A percentile compares a stretch with the other conserved stretches of the same genome.
Conservation (phyloP, 2,888 invertebrate species). For the Antheraea yamamai region DNA sequence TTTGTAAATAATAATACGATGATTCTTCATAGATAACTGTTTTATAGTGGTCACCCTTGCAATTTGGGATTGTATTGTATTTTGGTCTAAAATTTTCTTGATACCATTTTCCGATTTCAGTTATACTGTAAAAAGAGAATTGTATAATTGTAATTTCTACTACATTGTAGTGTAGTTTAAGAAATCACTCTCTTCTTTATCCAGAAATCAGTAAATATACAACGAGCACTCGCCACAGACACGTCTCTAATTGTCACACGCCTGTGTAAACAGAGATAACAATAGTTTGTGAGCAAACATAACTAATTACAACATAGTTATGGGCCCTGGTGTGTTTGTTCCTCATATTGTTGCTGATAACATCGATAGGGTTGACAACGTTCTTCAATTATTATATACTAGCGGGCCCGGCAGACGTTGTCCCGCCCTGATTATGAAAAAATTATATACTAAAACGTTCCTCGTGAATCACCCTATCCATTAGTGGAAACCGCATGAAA, state of each 20-base stretch:
- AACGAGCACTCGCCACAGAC: background rate
- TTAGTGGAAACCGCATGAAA: too few relatives aligned
- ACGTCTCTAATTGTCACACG: background rate
- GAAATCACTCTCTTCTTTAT: background rate
- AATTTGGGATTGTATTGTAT: too few relatives aligned
- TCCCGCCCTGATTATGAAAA: too few relatives aligned
- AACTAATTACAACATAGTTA: constrained; percentile 13
- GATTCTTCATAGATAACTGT: too few relatives aligned
- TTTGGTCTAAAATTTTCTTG: too few relatives aligned
- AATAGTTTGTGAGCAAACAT: constrained; percentile 5
- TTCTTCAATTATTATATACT: background rate
- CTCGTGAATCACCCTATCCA: too few relatives aligned
- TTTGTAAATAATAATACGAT: too few relatives aligned
- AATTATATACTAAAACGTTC: too few relatives aligned
- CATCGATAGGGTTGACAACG: background rate
- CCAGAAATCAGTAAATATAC: background rate
- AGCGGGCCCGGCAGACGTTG: too few relatives aligned
- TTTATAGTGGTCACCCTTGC: too few relatives aligned
- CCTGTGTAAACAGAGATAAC: background rate
- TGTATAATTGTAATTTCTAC: background rate
- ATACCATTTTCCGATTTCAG: too few relatives aligned
- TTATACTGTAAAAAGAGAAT: too few relatives aligned
- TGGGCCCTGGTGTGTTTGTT: constrained; percentile 10
- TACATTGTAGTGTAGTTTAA: background rate
- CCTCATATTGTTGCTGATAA: background rate